phyloP scores from a whole-genome alignment of 1,140 invertebrate species.

The Aporrectodea caliginosa region DNA sequence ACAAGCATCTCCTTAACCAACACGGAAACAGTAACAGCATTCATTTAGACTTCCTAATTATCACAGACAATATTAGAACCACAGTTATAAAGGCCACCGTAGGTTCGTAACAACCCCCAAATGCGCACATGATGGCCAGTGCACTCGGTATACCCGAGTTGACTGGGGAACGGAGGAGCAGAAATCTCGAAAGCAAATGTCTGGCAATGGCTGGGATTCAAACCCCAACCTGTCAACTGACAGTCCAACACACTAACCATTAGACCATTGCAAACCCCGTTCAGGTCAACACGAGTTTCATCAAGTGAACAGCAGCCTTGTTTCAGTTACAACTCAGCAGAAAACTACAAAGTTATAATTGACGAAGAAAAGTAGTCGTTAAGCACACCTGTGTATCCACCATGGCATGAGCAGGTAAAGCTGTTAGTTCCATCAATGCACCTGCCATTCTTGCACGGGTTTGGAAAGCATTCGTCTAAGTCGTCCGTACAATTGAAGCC shows the following conservation, averaged over 20 bases:
- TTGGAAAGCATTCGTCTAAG: background rate
- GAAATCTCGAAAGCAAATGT: no score
- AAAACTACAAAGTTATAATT: background rate
- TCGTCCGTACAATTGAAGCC: constrained; percentile 34
- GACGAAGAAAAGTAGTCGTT: background rate
- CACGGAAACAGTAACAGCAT: background rate
- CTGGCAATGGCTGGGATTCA: background rate
- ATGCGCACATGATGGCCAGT: background rate
- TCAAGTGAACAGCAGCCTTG: background rate
- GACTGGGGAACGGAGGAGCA: background rate
- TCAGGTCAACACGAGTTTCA: background rate
- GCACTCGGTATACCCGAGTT: background rate
- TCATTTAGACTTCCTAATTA: background rate
- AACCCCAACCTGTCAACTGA: background rate
- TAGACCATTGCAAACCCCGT: background rate
- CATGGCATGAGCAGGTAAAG: background rate
- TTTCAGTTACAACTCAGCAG: no score
- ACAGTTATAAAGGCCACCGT: background rate
- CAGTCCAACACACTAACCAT: background rate
- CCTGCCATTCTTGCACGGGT: background rate
- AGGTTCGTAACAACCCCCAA: no score
- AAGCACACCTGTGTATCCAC: background rate
- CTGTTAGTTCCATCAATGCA: background rate
- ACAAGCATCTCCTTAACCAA: background rate
- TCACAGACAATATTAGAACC: background rate